Percentiles rank a stretch among this genome's conserved stretches.
These are phyloP conservation scores for Mionectes olivaceus DNA, from an alignment of 2,797 vertebrate genomes.

Conservation along the genomic window DNA sequence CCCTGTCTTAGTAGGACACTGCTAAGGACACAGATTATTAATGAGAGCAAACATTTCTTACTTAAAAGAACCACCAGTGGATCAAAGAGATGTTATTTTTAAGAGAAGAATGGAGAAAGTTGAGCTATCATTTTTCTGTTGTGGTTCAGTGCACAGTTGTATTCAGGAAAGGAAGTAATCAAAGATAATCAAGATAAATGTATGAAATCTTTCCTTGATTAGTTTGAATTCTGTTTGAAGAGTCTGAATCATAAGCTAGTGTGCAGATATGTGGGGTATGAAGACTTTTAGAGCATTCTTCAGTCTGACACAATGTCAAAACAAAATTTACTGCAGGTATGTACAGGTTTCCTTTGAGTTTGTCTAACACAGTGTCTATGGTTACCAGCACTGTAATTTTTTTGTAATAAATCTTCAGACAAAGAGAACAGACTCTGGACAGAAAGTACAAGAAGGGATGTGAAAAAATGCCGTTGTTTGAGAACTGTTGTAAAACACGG, in stretches of 20 bases:
- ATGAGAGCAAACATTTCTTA: background rate
- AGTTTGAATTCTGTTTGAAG: background rate
- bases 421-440: background rate
- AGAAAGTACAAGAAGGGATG: background rate
- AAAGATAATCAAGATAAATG: background rate
- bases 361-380: background rate
- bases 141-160: background rate
- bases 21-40: too few species aligned
- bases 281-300: background rate
- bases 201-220: background rate
- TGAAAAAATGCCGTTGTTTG: background rate
- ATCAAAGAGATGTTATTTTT: background rate
- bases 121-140: background rate
- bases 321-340: background rate
- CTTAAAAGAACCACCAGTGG: background rate
- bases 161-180: background rate
- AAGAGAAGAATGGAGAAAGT: background rate
- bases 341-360: background rate
- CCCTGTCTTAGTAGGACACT: background rate
- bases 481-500: background rate
- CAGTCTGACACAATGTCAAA: background rate
- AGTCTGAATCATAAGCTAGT: background rate
- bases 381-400: background rate
- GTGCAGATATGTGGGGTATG: background rate
- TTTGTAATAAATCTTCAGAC: background rate